Evolutionary conservation across 2,113 vertebrate species (phyloP).

Genomic region (Etheostoma cragini): DNA sequence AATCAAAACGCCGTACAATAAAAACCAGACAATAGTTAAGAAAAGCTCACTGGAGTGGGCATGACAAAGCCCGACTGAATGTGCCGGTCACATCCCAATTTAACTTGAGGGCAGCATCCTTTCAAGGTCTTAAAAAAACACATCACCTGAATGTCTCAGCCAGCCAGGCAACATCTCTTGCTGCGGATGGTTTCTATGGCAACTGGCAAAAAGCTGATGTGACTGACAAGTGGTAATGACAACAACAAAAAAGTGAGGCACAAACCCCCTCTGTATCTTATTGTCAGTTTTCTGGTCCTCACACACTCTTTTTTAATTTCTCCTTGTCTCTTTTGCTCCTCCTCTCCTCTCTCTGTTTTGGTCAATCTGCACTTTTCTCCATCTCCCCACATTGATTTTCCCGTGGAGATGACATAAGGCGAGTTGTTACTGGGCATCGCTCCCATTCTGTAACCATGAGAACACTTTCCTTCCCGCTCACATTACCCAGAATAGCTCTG

Average conservation of each 20-base stretch:
- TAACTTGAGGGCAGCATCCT: background rate
- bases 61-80: too few species aligned
- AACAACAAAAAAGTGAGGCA: slow-evolving; percentile 32
- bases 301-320: background rate
- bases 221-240: slow-evolving; percentile 58
- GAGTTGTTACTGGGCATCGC: slow-evolving; percentile 9
- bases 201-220: slow-evolving; percentile 56
- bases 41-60: too few species aligned
- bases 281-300: slow-evolving; percentile 31
- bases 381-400: slow-evolving; percentile 25
- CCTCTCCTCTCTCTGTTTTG: background rate
- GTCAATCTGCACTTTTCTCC: background rate
- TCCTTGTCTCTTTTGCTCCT: background rate
- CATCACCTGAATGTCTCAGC: background rate
- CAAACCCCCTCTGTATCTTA: slow-evolving; percentile 10
- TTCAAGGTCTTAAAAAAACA: slow-evolving; percentile 8
- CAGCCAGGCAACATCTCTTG: background rate
- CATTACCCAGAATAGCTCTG: slow-evolving; percentile 37
- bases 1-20: too few species aligned
- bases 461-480: slow-evolving; percentile 38
- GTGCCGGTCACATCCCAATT: background rate
- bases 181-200: slow-evolving; percentile 71
- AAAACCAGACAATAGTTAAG: too few species aligned
- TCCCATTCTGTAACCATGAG: slow-evolving; percentile 69
- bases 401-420: slow-evolving; percentile 25